These are phyloP conservation scores for Acleris laterana DNA, from an alignment of 2,888 invertebrate species.

Conservation along the genomic window DNA sequence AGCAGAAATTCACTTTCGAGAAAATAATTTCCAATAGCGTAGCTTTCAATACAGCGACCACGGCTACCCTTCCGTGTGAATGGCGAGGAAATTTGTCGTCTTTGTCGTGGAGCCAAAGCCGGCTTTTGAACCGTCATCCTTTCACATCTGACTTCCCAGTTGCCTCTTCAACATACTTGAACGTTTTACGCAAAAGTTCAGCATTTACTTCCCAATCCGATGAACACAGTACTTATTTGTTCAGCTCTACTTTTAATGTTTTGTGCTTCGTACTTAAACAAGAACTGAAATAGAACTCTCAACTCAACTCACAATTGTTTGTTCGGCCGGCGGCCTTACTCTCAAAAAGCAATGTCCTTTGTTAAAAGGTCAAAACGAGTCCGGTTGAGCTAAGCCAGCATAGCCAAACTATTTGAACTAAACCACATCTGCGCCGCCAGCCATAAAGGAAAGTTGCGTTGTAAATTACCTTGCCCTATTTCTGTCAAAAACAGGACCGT, in stretches of 20 bases:
- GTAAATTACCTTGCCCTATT: conserved; percentile 60
- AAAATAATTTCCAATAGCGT: conserved; percentile 70
- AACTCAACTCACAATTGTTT: conserved; percentile 6
- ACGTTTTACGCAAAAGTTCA: conserved; percentile 30
- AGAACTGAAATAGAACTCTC: not conserved
- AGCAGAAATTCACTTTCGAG: conserved; percentile 62
- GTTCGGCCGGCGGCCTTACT: conserved; percentile 40
- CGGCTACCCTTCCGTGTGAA: conserved; percentile 59
- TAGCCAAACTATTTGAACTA: conserved; percentile 45
- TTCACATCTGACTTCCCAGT: conserved; percentile 48
- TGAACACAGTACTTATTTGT: conserved; percentile 10
- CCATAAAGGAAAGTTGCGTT: conserved; percentile 37
- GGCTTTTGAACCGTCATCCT: conserved; percentile 52
- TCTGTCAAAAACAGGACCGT: conserved; percentile 60
- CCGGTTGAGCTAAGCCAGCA: conserved; percentile 51
- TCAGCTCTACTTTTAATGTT: conserved; percentile 13
- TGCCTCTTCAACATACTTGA: conserved; percentile 34
- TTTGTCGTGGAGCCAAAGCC: conserved; percentile 54
- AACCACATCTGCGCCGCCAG: conserved; percentile 42
- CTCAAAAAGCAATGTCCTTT: conserved; percentile 45
- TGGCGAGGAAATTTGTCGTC: conserved; percentile 65
- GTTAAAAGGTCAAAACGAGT: conserved; percentile 48
- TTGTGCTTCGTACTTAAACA: conserved; percentile 1
- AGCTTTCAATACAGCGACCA: conserved; percentile 51
- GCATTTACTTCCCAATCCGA: conserved; percentile 24